Percentiles rank a stretch among this genome's conserved stretches.
Conservation (phyloP, 2,113 vertebrate genomes). For the Epinephelus fuscoguttatus region DNA sequence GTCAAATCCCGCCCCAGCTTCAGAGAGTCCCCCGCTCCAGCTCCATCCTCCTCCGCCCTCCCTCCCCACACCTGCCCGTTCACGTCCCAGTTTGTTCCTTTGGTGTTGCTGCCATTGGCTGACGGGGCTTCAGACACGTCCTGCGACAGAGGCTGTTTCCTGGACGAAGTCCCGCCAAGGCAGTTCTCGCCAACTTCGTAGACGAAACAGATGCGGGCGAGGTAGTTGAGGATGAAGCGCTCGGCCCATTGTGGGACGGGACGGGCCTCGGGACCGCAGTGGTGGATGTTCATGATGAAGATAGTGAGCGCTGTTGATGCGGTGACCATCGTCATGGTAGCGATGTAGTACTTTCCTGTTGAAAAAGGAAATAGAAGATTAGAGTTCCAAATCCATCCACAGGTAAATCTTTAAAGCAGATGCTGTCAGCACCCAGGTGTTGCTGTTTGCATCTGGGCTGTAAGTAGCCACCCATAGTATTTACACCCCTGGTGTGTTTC, state of each 20-base stretch:
- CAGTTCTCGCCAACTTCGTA: slow-evolving; percentile 86
- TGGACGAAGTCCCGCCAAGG: slow-evolving; percentile 44
- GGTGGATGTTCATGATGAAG: slow-evolving; percentile 96
- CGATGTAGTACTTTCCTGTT: slow-evolving; percentile 94
- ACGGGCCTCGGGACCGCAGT: slow-evolving; percentile 88
- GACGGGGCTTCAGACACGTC: slow-evolving; percentile 37
- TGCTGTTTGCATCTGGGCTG: no score
- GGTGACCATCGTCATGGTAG: slow-evolving; percentile 95
- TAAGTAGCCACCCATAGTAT: no score
- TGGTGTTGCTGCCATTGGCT: slow-evolving; percentile 1
- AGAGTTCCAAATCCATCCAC: not conserved
- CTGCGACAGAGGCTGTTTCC: slow-evolving; percentile 30
- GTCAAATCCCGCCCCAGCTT: not conserved
- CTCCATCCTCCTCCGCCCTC: slow-evolving; percentile 13
- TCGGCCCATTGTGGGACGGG: slow-evolving; percentile 90
- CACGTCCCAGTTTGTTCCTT: slow-evolving; percentile 50
- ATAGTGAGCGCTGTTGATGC: slow-evolving; percentile 92
- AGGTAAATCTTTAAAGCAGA: not conserved
- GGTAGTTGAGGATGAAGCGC: slow-evolving; percentile 85
- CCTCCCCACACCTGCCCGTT: slow-evolving; percentile 53
- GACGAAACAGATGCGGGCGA: slow-evolving; percentile 89
- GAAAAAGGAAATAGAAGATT: not conserved
- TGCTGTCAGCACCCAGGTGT: no score
- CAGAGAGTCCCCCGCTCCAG: not conserved
- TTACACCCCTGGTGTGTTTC: no score